Percentiles rank a stretch among this genome's conserved stretches.
These are phyloP conservation scores for Felis chaus DNA, from an alignment of 2,113 vertebrate genomes.

Conservation along the genomic window DNA sequence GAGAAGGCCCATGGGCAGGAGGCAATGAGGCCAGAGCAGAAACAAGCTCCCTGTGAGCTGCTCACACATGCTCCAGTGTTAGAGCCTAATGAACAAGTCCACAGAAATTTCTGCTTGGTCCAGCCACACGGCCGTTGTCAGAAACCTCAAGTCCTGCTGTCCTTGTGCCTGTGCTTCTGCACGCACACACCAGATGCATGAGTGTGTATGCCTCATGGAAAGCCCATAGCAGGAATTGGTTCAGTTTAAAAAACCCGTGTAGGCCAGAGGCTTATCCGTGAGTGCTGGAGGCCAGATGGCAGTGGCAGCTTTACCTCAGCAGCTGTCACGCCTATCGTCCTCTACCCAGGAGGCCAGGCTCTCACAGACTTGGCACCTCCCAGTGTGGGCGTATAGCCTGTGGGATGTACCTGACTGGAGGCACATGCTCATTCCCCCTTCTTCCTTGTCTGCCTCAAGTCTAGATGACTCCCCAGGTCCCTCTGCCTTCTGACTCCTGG, in stretches of 20 bases:
- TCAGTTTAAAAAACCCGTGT: neutral
- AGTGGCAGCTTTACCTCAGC: neutral
- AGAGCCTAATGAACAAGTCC: neutral
- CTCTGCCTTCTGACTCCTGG: neutral
- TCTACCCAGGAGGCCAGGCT: neutral
- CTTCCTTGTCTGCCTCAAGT: too few relatives aligned
- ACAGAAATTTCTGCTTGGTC: neutral
- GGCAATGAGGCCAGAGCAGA: neutral
- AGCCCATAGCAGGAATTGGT: neutral
- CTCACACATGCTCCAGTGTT: neutral
- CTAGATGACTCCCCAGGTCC: neutral
- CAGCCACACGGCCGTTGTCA: neutral
- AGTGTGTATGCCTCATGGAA: rapidly evolving
- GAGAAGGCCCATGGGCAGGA: neutral
- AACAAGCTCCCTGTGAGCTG: neutral
- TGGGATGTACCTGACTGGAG: rapidly evolving
- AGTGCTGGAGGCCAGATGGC: neutral
- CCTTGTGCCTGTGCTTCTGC: neutral
- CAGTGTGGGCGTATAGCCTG: too few relatives aligned
- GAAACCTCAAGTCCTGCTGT: neutral
- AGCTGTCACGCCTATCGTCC: neutral
- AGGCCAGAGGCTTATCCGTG: neutral
- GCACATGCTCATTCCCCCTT: neutral
- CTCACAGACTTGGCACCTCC: neutral
- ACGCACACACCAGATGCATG: rapidly evolving